Percentiles rank a stretch among this genome's conserved stretches.
Conservation (phyloP, 2,797 vertebrate species). For the Otolemur crassicaudatus region DNA sequence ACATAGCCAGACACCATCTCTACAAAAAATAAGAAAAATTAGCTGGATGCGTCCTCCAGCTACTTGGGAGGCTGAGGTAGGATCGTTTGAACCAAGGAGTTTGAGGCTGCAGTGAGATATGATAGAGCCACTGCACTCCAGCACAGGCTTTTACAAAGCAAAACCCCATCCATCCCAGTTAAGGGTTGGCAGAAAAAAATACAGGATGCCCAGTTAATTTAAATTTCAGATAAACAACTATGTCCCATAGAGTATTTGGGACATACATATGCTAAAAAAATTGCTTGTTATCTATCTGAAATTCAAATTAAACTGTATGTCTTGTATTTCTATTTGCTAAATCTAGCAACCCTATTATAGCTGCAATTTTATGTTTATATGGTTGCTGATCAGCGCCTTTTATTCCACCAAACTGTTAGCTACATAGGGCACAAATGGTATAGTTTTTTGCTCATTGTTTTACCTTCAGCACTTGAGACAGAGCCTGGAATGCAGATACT, state of each 20-base stretch:
- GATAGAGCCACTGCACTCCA: background rate
- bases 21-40: background rate
- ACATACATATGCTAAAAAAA: background rate
- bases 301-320: conserved; percentile 46
- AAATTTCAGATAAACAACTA: background rate
- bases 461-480: conserved; percentile 76
- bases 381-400: conserved; percentile 60
- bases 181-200: background rate
- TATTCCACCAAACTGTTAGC: conserved; percentile 6
- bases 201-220: background rate
- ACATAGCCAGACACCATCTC: background rate
- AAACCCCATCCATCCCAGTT: background rate
- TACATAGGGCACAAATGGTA: background rate
- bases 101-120: background rate
- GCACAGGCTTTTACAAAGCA: background rate
- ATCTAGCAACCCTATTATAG: background rate
- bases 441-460: background rate
- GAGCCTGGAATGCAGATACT: background rate
- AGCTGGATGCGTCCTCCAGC: background rate
- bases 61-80: background rate
- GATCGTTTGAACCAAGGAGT: background rate
- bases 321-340: conserved; percentile 46
- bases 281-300: conserved; percentile 18
- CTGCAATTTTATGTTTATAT: conserved; percentile 32
- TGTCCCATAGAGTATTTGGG: background rate